Percentiles rank a stretch among this genome's conserved stretches.
These are phyloP conservation scores for Onychostoma macrolepis DNA, from an alignment of 2,113 vertebrate genomes.

Conservation along the genomic window DNA sequence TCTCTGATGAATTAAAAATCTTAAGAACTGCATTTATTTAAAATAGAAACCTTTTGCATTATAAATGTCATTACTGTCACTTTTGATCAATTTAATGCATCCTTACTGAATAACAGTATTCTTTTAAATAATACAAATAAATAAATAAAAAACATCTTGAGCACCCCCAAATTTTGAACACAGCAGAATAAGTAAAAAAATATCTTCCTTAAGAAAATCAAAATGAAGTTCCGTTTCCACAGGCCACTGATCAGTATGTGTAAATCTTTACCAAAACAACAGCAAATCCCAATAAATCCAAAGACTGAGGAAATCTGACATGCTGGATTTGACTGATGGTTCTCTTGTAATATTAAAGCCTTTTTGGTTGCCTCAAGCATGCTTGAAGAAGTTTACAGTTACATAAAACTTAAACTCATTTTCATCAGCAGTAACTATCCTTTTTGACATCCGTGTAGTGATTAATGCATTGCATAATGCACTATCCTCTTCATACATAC, in stretches of 20 bases:
- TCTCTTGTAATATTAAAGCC: conserved; percentile 13
- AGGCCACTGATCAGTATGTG: not conserved
- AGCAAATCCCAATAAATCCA: conserved; percentile 20
- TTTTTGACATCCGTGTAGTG: conserved; percentile 33
- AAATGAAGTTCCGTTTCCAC: conserved; percentile 6
- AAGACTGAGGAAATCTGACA: conserved; percentile 16
- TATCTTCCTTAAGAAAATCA: not conserved
- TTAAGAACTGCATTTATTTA: not conserved
- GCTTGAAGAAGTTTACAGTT: not conserved
- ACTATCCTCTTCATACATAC: not conserved
- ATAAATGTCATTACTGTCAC: not conserved
- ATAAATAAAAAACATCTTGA: not conserved
- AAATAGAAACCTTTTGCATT: not conserved
- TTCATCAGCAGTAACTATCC: conserved; percentile 1
- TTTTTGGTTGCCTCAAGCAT: conserved; percentile 8
- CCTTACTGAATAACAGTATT: not conserved
- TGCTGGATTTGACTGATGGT: conserved; percentile 11
- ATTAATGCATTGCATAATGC: conserved; percentile 29
- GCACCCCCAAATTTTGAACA: not conserved
- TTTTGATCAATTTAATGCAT: not conserved
- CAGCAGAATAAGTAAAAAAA: not conserved
- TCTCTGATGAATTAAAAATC: not conserved
- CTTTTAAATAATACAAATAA: not conserved
- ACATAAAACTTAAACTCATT: conserved; percentile 14
- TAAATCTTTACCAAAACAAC: conserved; percentile 4